These are phyloP conservation scores for Hyles euphorbiae DNA, from an alignment of 1,140 invertebrate species.

Conservation along the genomic window DNA sequence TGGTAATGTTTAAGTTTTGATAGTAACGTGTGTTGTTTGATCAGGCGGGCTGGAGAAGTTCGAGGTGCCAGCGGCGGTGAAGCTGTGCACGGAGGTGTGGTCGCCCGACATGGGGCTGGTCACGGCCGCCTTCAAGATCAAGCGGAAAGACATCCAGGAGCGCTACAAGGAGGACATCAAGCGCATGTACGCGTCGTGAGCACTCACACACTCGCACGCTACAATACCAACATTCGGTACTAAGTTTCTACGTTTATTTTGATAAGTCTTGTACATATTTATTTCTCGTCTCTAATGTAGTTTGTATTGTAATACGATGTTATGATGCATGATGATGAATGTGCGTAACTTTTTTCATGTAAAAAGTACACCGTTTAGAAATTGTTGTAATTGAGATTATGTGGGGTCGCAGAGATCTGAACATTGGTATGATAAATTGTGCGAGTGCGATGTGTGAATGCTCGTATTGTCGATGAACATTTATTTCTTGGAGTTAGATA, in stretches of 20 bases:
- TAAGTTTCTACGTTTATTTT: conserved; percentile 36
- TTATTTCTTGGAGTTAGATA: conserved; percentile 23
- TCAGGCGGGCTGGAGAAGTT: conserved; percentile 89
- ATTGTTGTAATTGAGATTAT: too few species aligned
- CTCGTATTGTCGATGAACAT: conserved; percentile 5
- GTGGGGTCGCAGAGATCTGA: conserved; percentile 18
- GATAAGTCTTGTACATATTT: conserved; percentile 40
- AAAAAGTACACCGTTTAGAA: conserved; percentile 13
- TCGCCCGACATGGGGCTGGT: conserved; percentile 97
- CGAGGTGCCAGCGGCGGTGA: conserved; percentile 94
- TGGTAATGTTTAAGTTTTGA: too few species aligned
- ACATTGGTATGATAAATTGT: conserved; percentile 5
- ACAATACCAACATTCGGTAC: conserved; percentile 17
- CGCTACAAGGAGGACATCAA: conserved; percentile 93
- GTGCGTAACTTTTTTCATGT: too few species aligned
- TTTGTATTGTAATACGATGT: neutral
- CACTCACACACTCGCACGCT: too few species aligned
- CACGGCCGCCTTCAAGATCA: conserved; percentile 97
- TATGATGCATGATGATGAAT: too few species aligned
- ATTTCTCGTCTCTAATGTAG: conserved; percentile 17
- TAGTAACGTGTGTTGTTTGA: too few species aligned
- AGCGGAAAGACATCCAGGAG: conserved; percentile 96
- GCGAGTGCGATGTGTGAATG: conserved; percentile 14
- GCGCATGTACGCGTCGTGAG: conserved; percentile 94
- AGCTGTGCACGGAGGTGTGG: conserved; percentile 93